Percentiles rank a stretch among this genome's conserved stretches.
Evolutionary conservation across 1,140 invertebrate species (phyloP).

Genomic region (Drosophila mauritiana): DNA sequence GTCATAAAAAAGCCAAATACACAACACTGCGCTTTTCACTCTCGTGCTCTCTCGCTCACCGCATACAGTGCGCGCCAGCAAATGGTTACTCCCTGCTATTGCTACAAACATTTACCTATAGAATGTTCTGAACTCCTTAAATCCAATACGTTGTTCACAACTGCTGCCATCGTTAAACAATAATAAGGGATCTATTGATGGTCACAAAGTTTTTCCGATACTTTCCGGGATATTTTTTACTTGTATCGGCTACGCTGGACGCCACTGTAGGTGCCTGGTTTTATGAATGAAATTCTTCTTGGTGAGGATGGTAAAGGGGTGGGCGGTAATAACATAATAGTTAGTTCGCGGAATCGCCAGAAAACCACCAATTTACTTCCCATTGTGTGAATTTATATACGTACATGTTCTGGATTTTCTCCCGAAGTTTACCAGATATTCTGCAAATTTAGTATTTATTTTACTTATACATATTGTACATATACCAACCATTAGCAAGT

Average conservation of each 20-base stretch:
- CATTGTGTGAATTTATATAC: neutral
- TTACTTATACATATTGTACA: neutral
- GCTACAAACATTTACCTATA: neutral
- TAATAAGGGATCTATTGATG: neutral
- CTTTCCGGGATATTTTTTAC: neutral
- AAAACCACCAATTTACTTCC: slow-evolving; percentile 6
- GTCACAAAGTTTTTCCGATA: neutral
- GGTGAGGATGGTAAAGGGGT: neutral
- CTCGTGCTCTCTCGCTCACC: slow-evolving; percentile 8
- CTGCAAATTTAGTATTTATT: neutral
- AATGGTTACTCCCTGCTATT: slow-evolving; percentile 6
- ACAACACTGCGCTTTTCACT: neutral
- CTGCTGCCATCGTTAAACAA: neutral
- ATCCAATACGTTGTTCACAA: neutral
- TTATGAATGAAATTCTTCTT: slow-evolving; percentile 11
- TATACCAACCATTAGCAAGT: neutral
- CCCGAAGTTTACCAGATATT: neutral
- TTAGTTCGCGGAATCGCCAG: slow-evolving; percentile 7
- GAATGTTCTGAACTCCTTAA: slow-evolving; percentile 5
- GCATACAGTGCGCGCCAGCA: slow-evolving; percentile 14
- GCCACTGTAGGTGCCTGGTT: slow-evolving; percentile 1
- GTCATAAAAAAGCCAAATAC: neutral
- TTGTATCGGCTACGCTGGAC: neutral
- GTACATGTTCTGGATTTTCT: neutral
- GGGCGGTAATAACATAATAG: slow-evolving; percentile 8